Base-by-base conservation (phyloP, 1,140 invertebrate genomes). In the Gonatopus flavifemur region DNA sequence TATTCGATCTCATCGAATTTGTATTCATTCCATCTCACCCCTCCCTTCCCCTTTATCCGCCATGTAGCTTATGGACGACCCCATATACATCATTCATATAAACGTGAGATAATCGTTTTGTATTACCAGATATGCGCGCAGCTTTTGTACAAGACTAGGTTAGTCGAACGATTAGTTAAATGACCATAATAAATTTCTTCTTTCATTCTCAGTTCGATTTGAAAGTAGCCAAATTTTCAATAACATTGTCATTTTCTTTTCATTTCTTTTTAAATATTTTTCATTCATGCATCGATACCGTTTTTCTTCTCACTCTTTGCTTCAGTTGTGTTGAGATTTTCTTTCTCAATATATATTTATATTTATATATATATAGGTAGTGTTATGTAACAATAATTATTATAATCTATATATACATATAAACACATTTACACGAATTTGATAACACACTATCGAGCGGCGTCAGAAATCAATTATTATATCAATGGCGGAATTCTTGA, bases 321-420 rank as follows among this genome's bases (percentile, higher is more conserved):
- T 3, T 39, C 16, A 12, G 3, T 6, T 24, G 2, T 20, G 25
- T 32, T 31, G 33, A 36, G 20, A 33, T 10, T 38, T 16, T 21
- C 19, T 41, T 24, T 57, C 28, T 59, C n/a, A n/a, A n/a, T n/a
- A n/a, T n/a, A n/a, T n/a, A n/a, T n/a, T n/a, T 44, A 41, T 33
- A 40, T 49, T 44, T 55, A 66, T 64, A 67, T 66, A 69, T 71
- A 71, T 71, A 67, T 57, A 59, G 60, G 59, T 49, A 55, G 51
- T 52, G 55, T 68, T 39, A 52, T 52, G 44, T 66, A 72, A 73
- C 63, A 71, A 64, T 70, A 67, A 72, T 69, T 60, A 66, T 69
- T 68, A 72, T 69, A n/a, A n/a, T n/a, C n/a, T n/a, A 65, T 75
- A 74, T 75, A 69, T 75, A 76, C 67, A 73, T 77, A 75, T 77